Conservation (phyloP, 2,113 vertebrate species). For the Astur gentilis region DNA sequence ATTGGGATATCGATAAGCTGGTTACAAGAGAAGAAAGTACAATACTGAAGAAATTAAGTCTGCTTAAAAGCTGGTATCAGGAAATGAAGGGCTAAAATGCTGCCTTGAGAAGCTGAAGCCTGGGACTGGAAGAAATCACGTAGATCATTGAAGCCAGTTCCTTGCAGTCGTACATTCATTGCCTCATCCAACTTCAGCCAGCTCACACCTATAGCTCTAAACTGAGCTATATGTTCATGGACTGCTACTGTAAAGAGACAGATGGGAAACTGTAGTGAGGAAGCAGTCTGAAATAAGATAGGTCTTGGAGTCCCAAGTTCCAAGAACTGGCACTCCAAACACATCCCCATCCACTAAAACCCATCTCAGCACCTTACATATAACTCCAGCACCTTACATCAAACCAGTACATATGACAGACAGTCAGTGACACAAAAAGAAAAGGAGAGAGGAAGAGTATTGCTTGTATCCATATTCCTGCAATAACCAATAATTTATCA, state of each 20-base stretch:
- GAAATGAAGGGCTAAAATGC: neutral
- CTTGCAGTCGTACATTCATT: neutral
- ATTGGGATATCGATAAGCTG: neutral
- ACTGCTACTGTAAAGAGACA: neutral
- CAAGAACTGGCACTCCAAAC: neutral
- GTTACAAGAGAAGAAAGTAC: neutral
- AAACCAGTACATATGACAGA: neutral
- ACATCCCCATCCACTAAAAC: neutral
- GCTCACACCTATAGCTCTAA: neutral
- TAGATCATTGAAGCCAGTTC: neutral
- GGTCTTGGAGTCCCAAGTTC: neutral
- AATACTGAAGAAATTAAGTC: neutral
- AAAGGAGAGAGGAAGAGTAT: neutral
- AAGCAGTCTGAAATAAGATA: neutral
- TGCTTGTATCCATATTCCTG: neutral
- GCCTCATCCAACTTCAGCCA: neutral
- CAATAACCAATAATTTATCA: neutral
- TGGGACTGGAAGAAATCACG: neutral
- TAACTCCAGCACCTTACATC: neutral
- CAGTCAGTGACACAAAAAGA: neutral
- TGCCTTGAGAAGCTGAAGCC: neutral
- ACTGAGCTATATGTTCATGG: neutral
- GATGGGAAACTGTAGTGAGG: neutral
- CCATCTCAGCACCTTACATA: neutral
- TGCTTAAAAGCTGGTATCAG: neutral